phyloP scores from a whole-genome alignment of 2,113 vertebrate species.

The Falcunculus frontatus region DNA sequence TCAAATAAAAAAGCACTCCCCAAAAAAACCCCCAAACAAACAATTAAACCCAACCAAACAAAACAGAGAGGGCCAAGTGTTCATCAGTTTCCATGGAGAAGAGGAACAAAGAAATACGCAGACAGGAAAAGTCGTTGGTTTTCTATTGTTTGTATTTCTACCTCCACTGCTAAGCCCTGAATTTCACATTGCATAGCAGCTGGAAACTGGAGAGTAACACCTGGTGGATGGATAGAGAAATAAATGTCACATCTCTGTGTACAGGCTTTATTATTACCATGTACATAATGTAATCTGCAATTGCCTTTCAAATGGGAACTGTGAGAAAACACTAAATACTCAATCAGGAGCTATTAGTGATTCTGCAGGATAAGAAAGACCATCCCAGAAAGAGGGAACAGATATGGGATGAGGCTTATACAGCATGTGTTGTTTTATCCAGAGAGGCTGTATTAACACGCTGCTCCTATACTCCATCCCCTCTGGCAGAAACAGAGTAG shows the following conservation, averaged over 20 bases:
- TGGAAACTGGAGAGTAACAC: not conserved
- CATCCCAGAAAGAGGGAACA: not conserved
- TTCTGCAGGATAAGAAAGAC: not conserved
- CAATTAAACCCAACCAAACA: fast-evolving
- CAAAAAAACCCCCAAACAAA: not conserved
- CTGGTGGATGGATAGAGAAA: not conserved
- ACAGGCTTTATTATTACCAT: not conserved
- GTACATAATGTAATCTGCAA: not conserved
- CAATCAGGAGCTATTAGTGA: not conserved
- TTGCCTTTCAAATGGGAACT: not conserved
- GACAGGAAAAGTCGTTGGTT: not conserved
- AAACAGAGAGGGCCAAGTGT: not conserved
- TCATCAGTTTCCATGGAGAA: not conserved
- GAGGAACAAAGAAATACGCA: not conserved
- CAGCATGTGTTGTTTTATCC: not conserved
- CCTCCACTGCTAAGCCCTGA: not conserved
- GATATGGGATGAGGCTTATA: not conserved
- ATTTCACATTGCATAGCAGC: not conserved
- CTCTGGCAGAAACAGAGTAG: not conserved
- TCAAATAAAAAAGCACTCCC: not conserved
- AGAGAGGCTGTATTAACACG: not conserved
- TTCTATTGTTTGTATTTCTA: not conserved
- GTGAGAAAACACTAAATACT: not conserved
- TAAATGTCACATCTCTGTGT: not conserved
- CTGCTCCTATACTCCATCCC: not conserved